Base-by-base conservation (phyloP, 1,140 invertebrate genomes). In the Aplysia californica region DNA sequence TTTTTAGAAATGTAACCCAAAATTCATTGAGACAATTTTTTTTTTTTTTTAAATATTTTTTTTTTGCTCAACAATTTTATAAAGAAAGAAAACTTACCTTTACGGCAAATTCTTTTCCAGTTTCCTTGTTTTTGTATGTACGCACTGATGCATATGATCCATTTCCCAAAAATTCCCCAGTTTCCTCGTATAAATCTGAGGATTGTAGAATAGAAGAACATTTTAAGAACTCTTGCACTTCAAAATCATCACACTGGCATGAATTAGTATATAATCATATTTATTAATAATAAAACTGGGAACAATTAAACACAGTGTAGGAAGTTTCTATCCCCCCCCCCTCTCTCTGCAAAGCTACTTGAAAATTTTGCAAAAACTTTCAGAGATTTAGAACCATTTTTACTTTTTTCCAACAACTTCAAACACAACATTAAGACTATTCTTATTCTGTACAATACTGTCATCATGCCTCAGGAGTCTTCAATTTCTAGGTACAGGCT, bases 81-180 rank as follows among this genome's bases (percentile, higher is more conserved):
- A 79, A 41, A 39, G 26, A 44, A 6, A 58, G 41, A 31, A 50
- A 39, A 35, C 76, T 75, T 81, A 93, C 91, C 89, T 99, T 99
- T 72, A 99, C 97, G 59, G 98, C 98, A 90, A 95, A 98, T 90
- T 98, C 97, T 89, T 96, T 92, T 79, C 96, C 95, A 70, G 95
- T 97, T 89, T 95, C 95, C 77, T 96, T 94, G 85, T 96, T 96
- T 58, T 95, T 93, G 90, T 96, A 98, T 2, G 97, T 97, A 88
- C 96, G 95, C 58, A 99, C 97, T 79, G 95, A 96, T 50, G 97
- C 97, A 90, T 98, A 98, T 36, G 98, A 96, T 73, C 98, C 98
- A 91, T 96, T 94, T 76, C 98, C 98, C 80, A 99, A 92, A 81
- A 97, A 93, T 90, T 99, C 97, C 61, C 97, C 97, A 61, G 96